phyloP scores from a whole-genome alignment of 1,140 invertebrate genomes.

The Tenebrio molitor region DNA sequence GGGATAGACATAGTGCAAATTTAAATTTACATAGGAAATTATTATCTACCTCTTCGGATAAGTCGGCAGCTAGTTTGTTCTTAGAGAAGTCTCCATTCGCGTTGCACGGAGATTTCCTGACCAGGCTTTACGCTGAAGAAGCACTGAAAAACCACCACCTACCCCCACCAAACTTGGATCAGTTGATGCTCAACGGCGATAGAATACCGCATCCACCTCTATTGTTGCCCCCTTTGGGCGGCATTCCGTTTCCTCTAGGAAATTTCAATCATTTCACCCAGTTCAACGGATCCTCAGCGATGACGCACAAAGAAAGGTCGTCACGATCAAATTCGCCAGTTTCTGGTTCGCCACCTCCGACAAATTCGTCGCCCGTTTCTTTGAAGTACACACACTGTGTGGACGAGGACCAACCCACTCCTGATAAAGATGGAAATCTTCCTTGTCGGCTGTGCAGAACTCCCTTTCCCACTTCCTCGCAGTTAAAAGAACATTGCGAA shows the following conservation, averaged over 20 bases:
- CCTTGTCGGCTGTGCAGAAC: conserved; percentile 77
- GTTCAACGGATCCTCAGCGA: conserved; percentile 62
- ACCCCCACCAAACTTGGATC: conserved; percentile 64
- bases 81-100: conserved; percentile 68
- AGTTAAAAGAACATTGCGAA: conserved; percentile 78
- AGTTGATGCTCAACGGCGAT: conserved; percentile 67
- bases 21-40: conserved; percentile 92
- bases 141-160: conserved; percentile 68
- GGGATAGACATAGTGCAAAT: conserved; percentile 94
- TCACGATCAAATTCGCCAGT: conserved; percentile 66
- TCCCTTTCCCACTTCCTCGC: conserved; percentile 71
- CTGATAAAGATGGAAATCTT: conserved; percentile 74
- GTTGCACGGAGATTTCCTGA: conserved; percentile 83
- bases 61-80: conserved; percentile 61
- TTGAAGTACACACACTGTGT: conserved; percentile 66
- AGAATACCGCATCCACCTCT: conserved; percentile 68
- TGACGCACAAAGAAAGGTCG: conserved; percentile 62
- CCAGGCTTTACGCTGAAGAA: conserved; percentile 82
- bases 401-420: conserved; percentile 71
- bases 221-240: conserved; percentile 66
- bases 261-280: conserved; percentile 66
- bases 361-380: conserved; percentile 55
- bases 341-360: conserved; percentile 58
- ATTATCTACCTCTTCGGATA: conserved; percentile 78
- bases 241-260: conserved; percentile 66